Base-by-base conservation (phyloP, 2,797 vertebrate genomes). In the Anguilla obscura region DNA sequence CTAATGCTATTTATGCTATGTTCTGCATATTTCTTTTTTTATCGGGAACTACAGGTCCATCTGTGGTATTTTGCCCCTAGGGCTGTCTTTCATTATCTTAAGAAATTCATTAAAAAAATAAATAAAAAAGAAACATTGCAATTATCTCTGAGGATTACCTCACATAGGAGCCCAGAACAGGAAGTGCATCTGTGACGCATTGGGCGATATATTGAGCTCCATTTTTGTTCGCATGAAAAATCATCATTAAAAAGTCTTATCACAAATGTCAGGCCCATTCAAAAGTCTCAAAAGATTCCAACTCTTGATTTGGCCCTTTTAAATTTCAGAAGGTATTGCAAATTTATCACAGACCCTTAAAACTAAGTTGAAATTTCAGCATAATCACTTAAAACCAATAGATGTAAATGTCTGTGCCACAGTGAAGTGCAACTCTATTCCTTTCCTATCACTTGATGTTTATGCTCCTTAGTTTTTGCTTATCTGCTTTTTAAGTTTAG, bases 271-370 rank as follows among this genome's bases (percentile, higher is more conserved):
- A 27, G 27, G 83, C 21, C 83, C 52, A 85, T 85, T 85, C 21
- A 24, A 85, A 85, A 30, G 27, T 56, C 9, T 52, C 21, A 45
- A 85, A 58, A 85, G 24, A 85, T 58, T 48, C 83, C 27, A 58
- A 27, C 50, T 56, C 52, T 58, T 27, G 52, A 85, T 85, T 74
- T 85, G 52, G 27, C n/a, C 58, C 27, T 54, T 24, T 58, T 56
- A 85, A 85, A 85, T 58, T 85, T 27, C 80, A 83, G n/a, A 50
- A 83, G 80, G 80, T 83, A n/a, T 50, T 85, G 56, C 56, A 58
- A 33, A 33, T 85, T n/a, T 4, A 58, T 56, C n/a, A 58, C 8
- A 30, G 52, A 30, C 50, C 3, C 7, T 10, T 50, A 16, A 85
- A 85, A 30, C 9, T 56, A 58, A 85, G 24, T 16, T 56, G 27